A percentile compares a stretch with the other conserved stretches of the same genome.
These are phyloP conservation scores for Melanostigma gelatinosum DNA, from an alignment of 2,113 vertebrate genomes.

Conservation along the genomic window DNA sequence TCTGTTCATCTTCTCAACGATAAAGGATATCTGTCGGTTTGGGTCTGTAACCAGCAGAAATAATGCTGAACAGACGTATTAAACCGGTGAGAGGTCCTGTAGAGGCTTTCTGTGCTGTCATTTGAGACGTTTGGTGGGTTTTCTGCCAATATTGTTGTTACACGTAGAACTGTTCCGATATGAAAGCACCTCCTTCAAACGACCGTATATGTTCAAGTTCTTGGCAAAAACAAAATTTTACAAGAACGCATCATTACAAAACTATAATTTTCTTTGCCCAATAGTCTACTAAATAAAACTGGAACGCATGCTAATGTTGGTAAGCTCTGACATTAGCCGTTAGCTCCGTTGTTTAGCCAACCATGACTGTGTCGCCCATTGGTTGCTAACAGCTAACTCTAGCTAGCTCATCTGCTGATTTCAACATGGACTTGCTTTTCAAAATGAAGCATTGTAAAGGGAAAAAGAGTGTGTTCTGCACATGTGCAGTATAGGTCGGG, in stretches of 20 bases:
- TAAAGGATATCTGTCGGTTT: constrained; percentile 66
- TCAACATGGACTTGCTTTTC: no score
- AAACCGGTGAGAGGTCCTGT: constrained; percentile 47
- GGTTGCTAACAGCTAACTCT: no score
- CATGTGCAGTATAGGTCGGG: no score
- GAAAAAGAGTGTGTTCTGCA: no score
- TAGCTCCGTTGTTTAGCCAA: no score
- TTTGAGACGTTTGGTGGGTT: constrained; percentile 12
- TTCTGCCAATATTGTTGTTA: constrained; percentile 35
- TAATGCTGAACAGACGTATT: constrained; percentile 53
- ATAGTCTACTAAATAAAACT: no score
- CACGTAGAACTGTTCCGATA: not conserved
- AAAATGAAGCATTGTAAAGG: no score
- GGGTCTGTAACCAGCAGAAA: constrained; percentile 49
- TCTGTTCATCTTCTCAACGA: constrained; percentile 64
- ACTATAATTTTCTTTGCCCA: not conserved
- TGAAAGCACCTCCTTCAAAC: no score
- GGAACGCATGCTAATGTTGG: no score
- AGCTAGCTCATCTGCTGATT: no score
- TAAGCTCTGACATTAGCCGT: constrained; percentile 2
- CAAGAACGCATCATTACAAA: not conserved
- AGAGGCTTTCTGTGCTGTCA: constrained; percentile 28
- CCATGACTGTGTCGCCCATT: no score
- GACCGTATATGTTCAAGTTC: not conserved
- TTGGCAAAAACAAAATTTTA: no score